These are phyloP conservation scores for Eumeta japonica DNA, from an alignment of 1,140 invertebrate genomes.

Conservation along the genomic window DNA sequence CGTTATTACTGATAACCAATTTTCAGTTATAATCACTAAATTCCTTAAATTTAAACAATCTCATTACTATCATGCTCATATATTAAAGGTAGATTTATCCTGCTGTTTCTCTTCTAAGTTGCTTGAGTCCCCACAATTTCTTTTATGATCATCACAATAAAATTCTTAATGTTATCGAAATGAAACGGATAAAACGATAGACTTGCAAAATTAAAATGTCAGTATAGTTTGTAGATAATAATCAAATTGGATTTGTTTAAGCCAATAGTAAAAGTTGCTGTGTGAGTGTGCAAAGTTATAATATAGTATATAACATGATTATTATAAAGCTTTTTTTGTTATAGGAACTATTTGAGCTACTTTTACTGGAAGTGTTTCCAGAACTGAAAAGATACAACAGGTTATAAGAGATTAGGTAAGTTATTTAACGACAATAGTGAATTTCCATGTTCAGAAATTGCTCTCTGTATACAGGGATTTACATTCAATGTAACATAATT, in stretches of 20 bases:
- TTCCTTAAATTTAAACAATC: too few relatives aligned
- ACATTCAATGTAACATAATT: too few relatives aligned
- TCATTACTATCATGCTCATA: too few relatives aligned
- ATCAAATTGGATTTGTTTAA: not conserved
- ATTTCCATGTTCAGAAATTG: not conserved
- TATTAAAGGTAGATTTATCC: too few relatives aligned
- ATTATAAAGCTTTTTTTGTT: conserved; percentile 34
- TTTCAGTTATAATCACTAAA: too few relatives aligned
- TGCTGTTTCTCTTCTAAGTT: too few relatives aligned
- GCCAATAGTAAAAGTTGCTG: not conserved
- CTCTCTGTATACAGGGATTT: not conserved
- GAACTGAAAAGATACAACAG: conserved; percentile 63
- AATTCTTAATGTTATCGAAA: too few relatives aligned
- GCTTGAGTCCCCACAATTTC: too few relatives aligned
- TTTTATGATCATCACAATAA: too few relatives aligned
- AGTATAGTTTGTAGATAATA: not conserved
- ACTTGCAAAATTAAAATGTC: too few relatives aligned
- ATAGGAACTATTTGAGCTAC: conserved; percentile 73
- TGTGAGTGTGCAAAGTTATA: not conserved
- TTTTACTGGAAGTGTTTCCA: conserved; percentile 73
- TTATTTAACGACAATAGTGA: not conserved
- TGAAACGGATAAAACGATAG: too few relatives aligned
- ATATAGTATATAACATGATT: conserved; percentile 6
- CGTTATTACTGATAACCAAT: too few relatives aligned
- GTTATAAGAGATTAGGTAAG: not conserved